Percentiles rank a stretch among this genome's conserved stretches.
phyloP scores from a whole-genome alignment of 2,797 vertebrate genomes.

The Catostomus latipinnis region DNA sequence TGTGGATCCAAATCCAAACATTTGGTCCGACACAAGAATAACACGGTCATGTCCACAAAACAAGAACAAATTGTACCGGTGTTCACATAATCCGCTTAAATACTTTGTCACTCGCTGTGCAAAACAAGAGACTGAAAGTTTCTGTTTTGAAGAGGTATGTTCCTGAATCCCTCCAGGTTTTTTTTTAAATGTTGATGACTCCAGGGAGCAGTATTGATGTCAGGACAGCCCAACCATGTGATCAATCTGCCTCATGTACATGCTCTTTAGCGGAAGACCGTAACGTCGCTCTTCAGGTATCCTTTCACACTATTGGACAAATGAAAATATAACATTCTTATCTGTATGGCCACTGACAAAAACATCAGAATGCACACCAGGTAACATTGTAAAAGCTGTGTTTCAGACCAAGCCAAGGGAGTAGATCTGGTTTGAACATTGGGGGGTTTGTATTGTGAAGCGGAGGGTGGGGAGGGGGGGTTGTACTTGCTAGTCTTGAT shows the following conservation, averaged over 20 bases:
- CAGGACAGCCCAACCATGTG: slow-evolving; percentile 95
- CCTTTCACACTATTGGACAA: slow-evolving; percentile 84
- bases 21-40: not conserved
- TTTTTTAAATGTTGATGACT: slow-evolving; percentile 25
- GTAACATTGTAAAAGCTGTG: no score
- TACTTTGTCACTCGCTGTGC: slow-evolving; percentile 33
- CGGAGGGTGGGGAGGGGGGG: no score
- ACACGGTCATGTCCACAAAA: not conserved
- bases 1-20: not conserved
- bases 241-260: slow-evolving; percentile 99
- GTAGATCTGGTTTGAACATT: no score
- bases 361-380: no score
- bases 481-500: no score
- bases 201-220: slow-evolving; percentile 75
- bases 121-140: slow-evolving; percentile 33
- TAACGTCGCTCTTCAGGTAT: slow-evolving; percentile 93
- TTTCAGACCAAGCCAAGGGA: no score
- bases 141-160: slow-evolving; percentile 8
- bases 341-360: not conserved
- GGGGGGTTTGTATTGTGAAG: no score
- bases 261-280: slow-evolving; percentile 90
- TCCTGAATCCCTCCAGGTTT: slow-evolving; percentile 38
- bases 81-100: slow-evolving; percentile 24
- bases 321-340: not conserved
- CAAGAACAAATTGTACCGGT: not conserved